phyloP scores from a whole-genome alignment of 2,797 vertebrate species.

The Tiaroga cobitis region DNA sequence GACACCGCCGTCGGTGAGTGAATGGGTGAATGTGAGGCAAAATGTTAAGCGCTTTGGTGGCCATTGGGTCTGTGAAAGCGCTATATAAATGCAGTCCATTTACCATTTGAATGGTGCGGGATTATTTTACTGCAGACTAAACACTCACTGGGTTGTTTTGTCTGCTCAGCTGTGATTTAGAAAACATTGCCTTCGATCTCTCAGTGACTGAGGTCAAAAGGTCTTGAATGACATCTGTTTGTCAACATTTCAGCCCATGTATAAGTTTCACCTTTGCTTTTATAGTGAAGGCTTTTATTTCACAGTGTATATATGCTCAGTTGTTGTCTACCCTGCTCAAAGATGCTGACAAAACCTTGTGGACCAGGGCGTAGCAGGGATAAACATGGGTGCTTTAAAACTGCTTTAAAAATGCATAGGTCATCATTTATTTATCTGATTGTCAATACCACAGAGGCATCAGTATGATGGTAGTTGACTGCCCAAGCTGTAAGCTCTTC shows the following conservation, averaged over 20 bases:
- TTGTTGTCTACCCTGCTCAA: slow-evolving; percentile 21
- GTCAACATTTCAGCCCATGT: slow-evolving; percentile 16
- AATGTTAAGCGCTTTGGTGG: no score
- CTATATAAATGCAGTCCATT: no score
- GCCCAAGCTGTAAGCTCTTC: slow-evolving; percentile 8
- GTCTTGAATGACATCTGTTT: not conserved
- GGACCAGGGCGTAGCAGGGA: slow-evolving; percentile 10
- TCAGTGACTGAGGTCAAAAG: slow-evolving; percentile 15
- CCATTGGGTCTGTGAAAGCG: no score
- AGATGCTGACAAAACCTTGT: slow-evolving; percentile 29
- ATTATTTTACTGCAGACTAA: not conserved
- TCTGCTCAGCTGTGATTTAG: slow-evolving; percentile 17
- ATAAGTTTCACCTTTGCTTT: slow-evolving; percentile 19
- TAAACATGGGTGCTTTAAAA: slow-evolving; percentile 50
- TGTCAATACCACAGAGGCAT: slow-evolving; percentile 39
- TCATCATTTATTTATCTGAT: slow-evolving; percentile 58
- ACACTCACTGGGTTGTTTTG: not conserved
- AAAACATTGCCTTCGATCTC: not conserved
- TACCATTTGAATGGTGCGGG: not conserved
- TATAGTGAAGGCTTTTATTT: slow-evolving; percentile 23
- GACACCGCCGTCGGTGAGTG: no score
- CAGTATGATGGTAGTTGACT: slow-evolving; percentile 8
- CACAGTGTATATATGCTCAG: slow-evolving; percentile 7
- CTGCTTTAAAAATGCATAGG: slow-evolving; percentile 56
- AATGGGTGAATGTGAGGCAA: no score